Base-by-base conservation (phyloP, 1,140 invertebrate species). In the Lordiphosa mommai region DNA sequence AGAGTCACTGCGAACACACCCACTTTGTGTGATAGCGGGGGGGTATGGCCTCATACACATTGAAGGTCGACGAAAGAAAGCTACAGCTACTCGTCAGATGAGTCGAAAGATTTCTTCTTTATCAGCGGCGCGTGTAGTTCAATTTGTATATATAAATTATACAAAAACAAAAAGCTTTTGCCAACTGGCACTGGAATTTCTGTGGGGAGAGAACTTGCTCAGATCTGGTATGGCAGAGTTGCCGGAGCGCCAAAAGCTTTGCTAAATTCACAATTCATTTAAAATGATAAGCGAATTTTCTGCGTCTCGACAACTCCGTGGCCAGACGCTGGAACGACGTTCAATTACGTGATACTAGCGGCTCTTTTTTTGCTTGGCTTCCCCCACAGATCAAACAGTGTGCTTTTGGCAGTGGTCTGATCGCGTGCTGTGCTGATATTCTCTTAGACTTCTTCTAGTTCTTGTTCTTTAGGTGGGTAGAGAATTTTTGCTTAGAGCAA, bases 361-460 rank as follows among this genome's bases (percentile, higher is more conserved):
- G 50, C 14, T 23, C 27, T 34, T n/a, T n/a, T n/a, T n/a, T 27
- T 1, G 17, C 44, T 6, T 6, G 36, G 9, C 23, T 10, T 49
- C 29, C 16, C 20, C 20, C 3, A 8, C 4, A 29, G 38, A 10
- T 23, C 38, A 80, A 10, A 29, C 38, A 80, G 66, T 80, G 61
- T 76, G 76, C 71, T 82, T 71, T 58, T 72, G 71, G 55, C 70
- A 51, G 60, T 55, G 27, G 55, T 63, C 48, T 58, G 77, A 84
- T 80, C 73, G 47, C 32, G 51, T 65, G 37, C 32, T 49, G 56
- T 46, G 38, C 20, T n/a, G 47, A 27, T 9, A 9, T 7, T 17
- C 20, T 14, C 37, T 17, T 33, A 37, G 13, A 29, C 12, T 23
- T 49, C n/a, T 27, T 10, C 48, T 13, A 65, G 2, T 43, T 65